phyloP scores from a whole-genome alignment of 2,797 vertebrate genomes.

The Characodon lateralis region DNA sequence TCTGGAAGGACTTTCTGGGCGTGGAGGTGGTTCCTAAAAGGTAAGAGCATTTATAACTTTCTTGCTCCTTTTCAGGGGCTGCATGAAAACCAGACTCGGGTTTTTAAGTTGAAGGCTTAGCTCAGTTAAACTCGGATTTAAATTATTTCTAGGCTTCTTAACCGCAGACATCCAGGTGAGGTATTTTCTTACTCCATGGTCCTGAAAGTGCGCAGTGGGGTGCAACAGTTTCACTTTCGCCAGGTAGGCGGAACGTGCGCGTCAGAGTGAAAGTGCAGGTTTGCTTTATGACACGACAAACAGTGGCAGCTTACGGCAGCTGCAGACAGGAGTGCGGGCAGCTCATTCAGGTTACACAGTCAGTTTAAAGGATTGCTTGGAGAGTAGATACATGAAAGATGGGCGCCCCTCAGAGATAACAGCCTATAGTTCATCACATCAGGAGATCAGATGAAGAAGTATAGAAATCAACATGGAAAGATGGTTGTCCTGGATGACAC shows the following conservation, averaged over 20 bases:
- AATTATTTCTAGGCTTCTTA: too few relatives aligned
- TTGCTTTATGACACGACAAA: neutral
- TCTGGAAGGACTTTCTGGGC: constrained; percentile 4
- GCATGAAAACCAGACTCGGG: neutral
- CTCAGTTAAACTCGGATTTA: neutral
- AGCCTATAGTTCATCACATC: neutral
- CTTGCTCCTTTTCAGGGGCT: too few relatives aligned
- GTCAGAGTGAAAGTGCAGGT: neutral
- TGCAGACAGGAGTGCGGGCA: neutral
- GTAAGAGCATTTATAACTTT: constrained; percentile 1
- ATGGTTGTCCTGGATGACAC: neutral
- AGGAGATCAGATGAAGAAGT: neutral
- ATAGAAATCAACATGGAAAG: neutral
- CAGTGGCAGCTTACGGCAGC: too few relatives aligned
- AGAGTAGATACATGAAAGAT: neutral
- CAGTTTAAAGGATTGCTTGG: too few relatives aligned
- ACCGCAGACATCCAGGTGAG: neutral
- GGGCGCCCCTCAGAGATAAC: neutral
- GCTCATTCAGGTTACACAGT: neutral
- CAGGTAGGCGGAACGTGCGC: constrained; percentile 7
- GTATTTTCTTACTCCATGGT: neutral
- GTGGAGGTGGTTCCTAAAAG: neutral
- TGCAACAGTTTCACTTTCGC: constrained; percentile 57
- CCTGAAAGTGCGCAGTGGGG: neutral
- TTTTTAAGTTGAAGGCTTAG: neutral